Conservation (phyloP, 2,797 vertebrate genomes). For the Threskiornis aethiopicus region DNA sequence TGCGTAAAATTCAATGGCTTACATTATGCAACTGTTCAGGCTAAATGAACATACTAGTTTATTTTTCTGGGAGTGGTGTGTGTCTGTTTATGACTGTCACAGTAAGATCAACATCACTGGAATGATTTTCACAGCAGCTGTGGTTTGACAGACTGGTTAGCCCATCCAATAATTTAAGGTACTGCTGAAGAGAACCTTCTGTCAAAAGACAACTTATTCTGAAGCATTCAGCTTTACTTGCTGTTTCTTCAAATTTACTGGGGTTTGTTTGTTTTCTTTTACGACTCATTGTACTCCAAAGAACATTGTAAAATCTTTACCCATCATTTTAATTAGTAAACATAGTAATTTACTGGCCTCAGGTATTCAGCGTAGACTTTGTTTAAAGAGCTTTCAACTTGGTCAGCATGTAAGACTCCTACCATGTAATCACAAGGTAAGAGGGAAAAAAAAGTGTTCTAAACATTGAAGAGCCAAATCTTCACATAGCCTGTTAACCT, state of each 20-base stretch:
- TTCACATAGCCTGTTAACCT: not conserved
- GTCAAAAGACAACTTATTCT: not conserved
- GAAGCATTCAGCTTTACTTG: not conserved
- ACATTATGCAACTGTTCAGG: not conserved
- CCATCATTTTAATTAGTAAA: conserved; percentile 52
- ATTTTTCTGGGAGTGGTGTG: not conserved
- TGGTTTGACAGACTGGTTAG: not conserved
- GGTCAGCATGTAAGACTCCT: conserved; percentile 71
- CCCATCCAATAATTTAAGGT: not conserved
- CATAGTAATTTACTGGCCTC: conserved; percentile 72
- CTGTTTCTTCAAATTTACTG: not conserved
- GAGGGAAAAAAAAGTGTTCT: not conserved
- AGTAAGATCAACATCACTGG: not conserved
- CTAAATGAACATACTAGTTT: not conserved
- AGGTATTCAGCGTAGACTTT: conserved; percentile 78
- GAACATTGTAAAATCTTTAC: conserved; percentile 57
- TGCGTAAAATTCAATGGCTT: not conserved
- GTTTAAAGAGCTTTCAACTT: conserved; percentile 73
- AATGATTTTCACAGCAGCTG: not conserved
- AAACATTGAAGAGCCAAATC: not conserved
- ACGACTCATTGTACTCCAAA: conserved; percentile 46
- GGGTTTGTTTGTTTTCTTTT: not conserved
- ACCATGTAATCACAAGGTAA: conserved; percentile 82
- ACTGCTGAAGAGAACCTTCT: not conserved
- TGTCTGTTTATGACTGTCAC: not conserved